These are phyloP conservation scores for Poecilia picta DNA, from an alignment of 2,797 vertebrate species.

Conservation along the genomic window DNA sequence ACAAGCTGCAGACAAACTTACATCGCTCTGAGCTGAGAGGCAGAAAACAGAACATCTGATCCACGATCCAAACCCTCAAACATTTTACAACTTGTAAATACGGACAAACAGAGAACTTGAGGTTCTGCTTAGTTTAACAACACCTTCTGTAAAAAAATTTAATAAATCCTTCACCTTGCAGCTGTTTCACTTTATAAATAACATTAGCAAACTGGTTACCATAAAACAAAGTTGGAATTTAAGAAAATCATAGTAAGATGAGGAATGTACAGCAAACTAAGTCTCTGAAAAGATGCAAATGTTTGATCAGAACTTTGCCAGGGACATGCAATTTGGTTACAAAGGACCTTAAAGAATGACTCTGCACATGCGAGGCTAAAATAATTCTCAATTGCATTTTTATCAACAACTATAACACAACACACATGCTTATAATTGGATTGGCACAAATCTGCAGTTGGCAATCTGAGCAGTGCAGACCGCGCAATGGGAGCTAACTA, in stretches of 20 bases:
- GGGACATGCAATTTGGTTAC: slow-evolving; percentile 7
- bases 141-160: background rate
- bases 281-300: background rate
- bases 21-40: background rate
- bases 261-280: background rate
- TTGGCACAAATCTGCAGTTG: slow-evolving; percentile 59
- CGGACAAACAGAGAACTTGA: background rate
- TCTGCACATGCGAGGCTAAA: slow-evolving; percentile 22
- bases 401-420: slow-evolving; percentile 36
- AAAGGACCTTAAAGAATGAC: slow-evolving; percentile 16
- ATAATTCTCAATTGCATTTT: slow-evolving; percentile 36
- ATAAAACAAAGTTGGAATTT: background rate
- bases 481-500: slow-evolving; percentile 58
- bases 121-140: background rate
- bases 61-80: background rate
- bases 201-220: background rate
- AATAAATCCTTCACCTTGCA: background rate
- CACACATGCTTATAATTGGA: slow-evolving; percentile 51
- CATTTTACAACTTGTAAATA: background rate
- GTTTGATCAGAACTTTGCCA: background rate
- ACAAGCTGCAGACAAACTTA: background rate
- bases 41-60: background rate
- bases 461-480: slow-evolving; percentile 69
- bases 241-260: background rate
- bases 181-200: background rate